Base-by-base conservation (phyloP, 2,888 invertebrate genomes). In the Temnothorax unifasciatus region DNA sequence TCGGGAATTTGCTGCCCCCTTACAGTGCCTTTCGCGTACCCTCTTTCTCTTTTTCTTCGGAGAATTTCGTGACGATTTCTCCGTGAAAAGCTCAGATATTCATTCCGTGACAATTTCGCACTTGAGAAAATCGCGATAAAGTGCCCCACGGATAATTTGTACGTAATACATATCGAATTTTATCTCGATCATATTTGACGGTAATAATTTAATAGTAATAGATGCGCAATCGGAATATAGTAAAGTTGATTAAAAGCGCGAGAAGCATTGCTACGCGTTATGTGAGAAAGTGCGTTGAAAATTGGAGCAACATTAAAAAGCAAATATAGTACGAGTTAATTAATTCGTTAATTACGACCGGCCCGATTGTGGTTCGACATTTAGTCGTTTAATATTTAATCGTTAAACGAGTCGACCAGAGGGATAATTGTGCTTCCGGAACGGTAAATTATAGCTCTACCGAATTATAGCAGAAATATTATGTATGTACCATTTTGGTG, bases 71-170 rank as follows among this genome's bases (percentile, higher is more conserved):
- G 47, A 69, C 61, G 69, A 50, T 41, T 69, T 41, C 79, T 68
- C 81, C 38, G 41, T 44, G 64, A 71, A 71, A 63, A 66, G 18
- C 83, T 57, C 41, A 69, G 61, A 61, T 68, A 69, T 79, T 83
- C 15, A 79, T 68, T 68, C 83, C 52, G 44, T 52, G 52, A 83
- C 61, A 77, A 83, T 83, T 83, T 83, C 61, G 79, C 83, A 68
- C 79, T 89, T 85, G 86, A 82, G 69, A 64, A 87, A 89, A 87
- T 85, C 88, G 8, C 69, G 69, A 38, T 29, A 64, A 64, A 81
- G 85, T 77, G 86, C 86, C 84, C 59, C 54, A 9, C 29, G 52
- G 76, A 64, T 85, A 89, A 89, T 89, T 89, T 86, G 83, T 71
- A 73, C 81, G 77, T 47, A 57, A 69, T 38, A 44, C 25, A 59